These are phyloP conservation scores for Tenebrio molitor DNA, from an alignment of 1,140 invertebrate genomes.

Conservation along the genomic window DNA sequence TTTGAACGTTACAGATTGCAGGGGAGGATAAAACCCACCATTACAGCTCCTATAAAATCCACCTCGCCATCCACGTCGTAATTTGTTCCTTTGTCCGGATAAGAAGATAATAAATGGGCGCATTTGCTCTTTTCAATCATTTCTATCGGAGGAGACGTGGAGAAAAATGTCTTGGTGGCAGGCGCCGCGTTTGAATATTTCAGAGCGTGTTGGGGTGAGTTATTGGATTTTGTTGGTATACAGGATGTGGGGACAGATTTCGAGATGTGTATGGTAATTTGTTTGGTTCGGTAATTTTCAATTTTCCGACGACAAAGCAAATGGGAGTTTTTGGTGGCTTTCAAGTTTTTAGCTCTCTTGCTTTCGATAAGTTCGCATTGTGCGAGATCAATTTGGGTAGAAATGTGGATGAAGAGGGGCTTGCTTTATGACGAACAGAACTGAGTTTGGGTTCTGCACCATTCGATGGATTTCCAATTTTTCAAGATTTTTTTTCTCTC, in stretches of 20 bases:
- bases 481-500: too few species aligned
- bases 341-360: too few species aligned
- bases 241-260: neutral
- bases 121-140: slow-evolving; percentile 26
- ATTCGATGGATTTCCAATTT: too few species aligned
- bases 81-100: slow-evolving; percentile 17
- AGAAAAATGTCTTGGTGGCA: slow-evolving; percentile 2
- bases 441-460: too few species aligned
- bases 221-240: slow-evolving; percentile 9
- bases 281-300: neutral
- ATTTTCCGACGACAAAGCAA: neutral
- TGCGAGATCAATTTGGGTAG: too few species aligned
- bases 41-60: slow-evolving; percentile 1
- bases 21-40: neutral
- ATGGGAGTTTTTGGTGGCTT: neutral
- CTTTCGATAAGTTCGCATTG: too few species aligned
- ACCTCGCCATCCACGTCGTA: neutral
- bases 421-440: too few species aligned
- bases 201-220: neutral
- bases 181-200: slow-evolving; percentile 28
- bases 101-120: slow-evolving; percentile 23
- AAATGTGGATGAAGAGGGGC: too few species aligned
- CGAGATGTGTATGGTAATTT: too few species aligned
- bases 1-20: neutral
- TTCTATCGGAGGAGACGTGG: neutral